Evolutionary conservation across 2,797 vertebrate genomes (phyloP).

Genomic region (Gymnopithys bicolor): DNA sequence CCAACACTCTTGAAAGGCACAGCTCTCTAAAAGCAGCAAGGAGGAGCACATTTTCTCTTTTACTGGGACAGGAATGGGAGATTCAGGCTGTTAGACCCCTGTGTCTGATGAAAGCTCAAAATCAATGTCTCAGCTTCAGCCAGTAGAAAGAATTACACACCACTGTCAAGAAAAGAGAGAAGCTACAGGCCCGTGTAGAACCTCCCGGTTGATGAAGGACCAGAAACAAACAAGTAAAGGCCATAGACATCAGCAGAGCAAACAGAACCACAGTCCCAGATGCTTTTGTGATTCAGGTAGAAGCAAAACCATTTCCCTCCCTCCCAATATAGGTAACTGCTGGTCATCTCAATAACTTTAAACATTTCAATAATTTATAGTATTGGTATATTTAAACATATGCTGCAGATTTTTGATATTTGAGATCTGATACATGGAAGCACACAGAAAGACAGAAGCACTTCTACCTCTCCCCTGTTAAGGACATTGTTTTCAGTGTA

Average conservation of each 20-base stretch:
- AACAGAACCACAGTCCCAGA: neutral
- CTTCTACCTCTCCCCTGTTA: neutral
- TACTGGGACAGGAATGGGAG: neutral
- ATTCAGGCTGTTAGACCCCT: neutral
- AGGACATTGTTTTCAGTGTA: neutral
- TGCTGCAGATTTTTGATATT: neutral
- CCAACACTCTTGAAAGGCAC: neutral
- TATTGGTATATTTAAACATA: neutral
- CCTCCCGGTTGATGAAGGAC: neutral
- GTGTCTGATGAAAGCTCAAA: neutral
- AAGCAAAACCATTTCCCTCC: neutral
- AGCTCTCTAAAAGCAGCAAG: neutral
- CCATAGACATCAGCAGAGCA: neutral
- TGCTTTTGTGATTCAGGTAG: neutral
- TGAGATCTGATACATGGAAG: neutral
- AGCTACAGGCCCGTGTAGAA: rapidly evolving
- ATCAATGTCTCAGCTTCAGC: neutral
- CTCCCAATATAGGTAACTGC: neutral
- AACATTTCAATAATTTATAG: neutral
- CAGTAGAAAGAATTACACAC: neutral
- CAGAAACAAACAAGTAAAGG: neutral
- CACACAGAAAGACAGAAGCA: neutral
- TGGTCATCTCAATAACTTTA: neutral
- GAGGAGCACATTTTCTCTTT: neutral
- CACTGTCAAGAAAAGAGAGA: neutral